Evolutionary conservation across 2,888 invertebrate genomes (phyloP), one percentile per base, ranked within the genome.

Genomic region (Rhorus exstirpatorius): DNA sequence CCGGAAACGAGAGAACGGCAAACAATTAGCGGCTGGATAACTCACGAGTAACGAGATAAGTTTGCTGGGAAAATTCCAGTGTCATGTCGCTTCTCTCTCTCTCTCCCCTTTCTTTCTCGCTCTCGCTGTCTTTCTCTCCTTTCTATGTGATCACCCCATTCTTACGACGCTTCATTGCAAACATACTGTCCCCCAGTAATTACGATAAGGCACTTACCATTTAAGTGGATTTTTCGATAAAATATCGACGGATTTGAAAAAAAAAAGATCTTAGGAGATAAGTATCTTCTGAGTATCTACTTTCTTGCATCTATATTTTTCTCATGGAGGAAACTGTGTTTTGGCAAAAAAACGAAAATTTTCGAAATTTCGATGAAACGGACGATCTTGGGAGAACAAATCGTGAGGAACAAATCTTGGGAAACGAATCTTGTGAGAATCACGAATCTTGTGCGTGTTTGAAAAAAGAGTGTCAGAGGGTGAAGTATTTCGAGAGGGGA

Each of bases 31-130:
- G 46, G 67, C 81, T 24, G 41, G 63, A 53, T 71, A 78, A 78
- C 70, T 55, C 63, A 53, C 71, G 51, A 67, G 24, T 81, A 81
- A 77, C 72, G 81, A 81, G 81, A 72, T 81, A 81, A 77, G 77
- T 81, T 81, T 61, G 44, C 2, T 60, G 67, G 72, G 65, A 61
- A 67, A 77, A 72, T 53, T 58, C 65, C 51, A 53, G 51, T 60
- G 31, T 63, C 24, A 60, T 41, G 58, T 65, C 55, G 35, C 44
- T 38, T 7, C 14, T 1, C 26, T 21, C 24, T 75, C 38, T 55
- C 44, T 44, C 63, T 0, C 14, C 44, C 24, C 63, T 0, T 8
- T 14, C 21, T 14, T 17, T 53, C 55, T 10, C 53, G 21, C 31
- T 6, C 26, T n/a, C 14, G 35, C 17, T 35, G 26, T 58, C 8